Evolutionary conservation across 2,113 vertebrate genomes (phyloP).

Genomic region (Malurus alboscapulatus): DNA sequence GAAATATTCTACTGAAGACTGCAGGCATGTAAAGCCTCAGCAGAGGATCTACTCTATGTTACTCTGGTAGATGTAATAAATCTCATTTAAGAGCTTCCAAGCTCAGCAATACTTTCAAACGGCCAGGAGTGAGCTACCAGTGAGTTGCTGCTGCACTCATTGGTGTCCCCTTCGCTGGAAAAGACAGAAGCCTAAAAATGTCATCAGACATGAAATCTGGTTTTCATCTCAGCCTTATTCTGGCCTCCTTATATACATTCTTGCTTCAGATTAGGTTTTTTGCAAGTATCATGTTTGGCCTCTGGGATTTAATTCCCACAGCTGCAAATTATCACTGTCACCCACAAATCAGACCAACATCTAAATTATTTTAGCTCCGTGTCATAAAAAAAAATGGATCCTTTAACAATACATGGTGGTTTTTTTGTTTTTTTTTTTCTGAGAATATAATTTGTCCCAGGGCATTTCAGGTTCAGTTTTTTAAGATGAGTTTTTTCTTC

Average conservation of each 20-base stretch:
- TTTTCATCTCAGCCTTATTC: not conserved
- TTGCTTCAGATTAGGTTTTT: not conserved
- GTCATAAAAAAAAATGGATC: not conserved
- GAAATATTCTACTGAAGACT: not conserved
- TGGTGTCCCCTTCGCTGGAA: not conserved
- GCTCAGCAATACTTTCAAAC: not conserved
- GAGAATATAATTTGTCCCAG: not conserved
- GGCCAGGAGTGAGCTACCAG: not conserved
- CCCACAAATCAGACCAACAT: not conserved
- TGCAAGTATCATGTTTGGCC: not conserved
- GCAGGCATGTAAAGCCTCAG: not conserved
- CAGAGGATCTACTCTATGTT: not conserved
- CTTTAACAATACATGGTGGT: not conserved
- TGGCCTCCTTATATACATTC: not conserved
- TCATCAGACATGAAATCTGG: not conserved
- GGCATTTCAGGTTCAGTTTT: not conserved
- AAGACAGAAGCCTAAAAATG: not conserved
- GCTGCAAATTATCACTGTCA: not conserved
- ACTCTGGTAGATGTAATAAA: slow-evolving; percentile 3
- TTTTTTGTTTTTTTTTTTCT: too few species aligned
- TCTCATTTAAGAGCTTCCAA: slow-evolving; percentile 9
- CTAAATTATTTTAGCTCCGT: not conserved
- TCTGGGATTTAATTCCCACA: not conserved
- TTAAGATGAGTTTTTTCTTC: not conserved
- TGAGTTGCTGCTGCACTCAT: not conserved